Conservation (phyloP, 2,797 vertebrate genomes). For the Taenioides sp. region DNA sequence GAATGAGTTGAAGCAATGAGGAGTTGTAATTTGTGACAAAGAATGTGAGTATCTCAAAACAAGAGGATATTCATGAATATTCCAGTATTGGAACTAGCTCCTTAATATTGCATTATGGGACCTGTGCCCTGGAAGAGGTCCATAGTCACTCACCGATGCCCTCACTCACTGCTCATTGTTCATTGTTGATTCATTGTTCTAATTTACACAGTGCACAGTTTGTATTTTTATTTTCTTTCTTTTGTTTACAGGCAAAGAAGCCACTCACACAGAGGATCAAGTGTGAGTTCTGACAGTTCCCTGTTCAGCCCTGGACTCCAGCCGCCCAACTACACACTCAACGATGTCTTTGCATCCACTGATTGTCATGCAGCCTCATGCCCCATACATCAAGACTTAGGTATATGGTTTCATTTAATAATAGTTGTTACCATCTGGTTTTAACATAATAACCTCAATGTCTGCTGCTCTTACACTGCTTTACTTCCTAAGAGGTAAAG, state of each 20-base stretch:
- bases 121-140: too few species aligned
- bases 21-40: not conserved
- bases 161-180: too few species aligned
- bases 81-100: too few species aligned
- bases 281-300: constrained; percentile 49
- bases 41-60: too few species aligned
- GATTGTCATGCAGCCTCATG: constrained; percentile 71
- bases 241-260: constrained; percentile 43
- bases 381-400: constrained; percentile 70
- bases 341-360: constrained; percentile 60
- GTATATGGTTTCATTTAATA: constrained; percentile 39
- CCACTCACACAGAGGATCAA: constrained; percentile 48
- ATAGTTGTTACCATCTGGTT: not conserved
- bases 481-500: constrained; percentile 43
- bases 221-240: not conserved
- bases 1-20: not conserved
- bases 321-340: constrained; percentile 19
- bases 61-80: too few species aligned
- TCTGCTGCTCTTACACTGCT: not conserved
- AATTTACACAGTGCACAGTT: too few species aligned
- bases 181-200: too few species aligned
- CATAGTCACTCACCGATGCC: too few species aligned
- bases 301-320: constrained; percentile 33
- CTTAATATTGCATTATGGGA: too few species aligned
- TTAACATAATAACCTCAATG: too few species aligned